Evolutionary conservation across 1,140 invertebrate species (phyloP).

Genomic region (Drosophila santomea): DNA sequence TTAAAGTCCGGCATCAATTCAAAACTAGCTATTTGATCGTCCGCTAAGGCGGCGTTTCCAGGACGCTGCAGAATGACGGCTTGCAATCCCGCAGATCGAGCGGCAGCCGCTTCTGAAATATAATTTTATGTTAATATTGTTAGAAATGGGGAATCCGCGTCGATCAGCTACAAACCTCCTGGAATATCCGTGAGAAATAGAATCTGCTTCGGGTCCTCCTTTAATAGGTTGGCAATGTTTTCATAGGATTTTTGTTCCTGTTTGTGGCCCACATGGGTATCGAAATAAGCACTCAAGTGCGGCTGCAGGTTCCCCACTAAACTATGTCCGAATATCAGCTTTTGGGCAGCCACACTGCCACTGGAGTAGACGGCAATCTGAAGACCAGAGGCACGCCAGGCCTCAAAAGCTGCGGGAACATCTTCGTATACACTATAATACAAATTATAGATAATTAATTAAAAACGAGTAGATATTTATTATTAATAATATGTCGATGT

Average conservation of each 20-base stretch:
- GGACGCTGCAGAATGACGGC: constrained; percentile 90
- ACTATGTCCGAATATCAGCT: constrained; percentile 93
- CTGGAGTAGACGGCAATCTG: constrained; percentile 96
- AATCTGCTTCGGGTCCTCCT: constrained; percentile 87
- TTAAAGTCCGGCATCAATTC: constrained; percentile 39
- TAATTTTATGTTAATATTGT: background rate
- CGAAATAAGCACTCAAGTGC: constrained; percentile 93
- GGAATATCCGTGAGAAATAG: constrained; percentile 94
- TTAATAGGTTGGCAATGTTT: constrained; percentile 90
- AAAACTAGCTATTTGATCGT: constrained; percentile 43
- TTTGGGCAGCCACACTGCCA: constrained; percentile 95
- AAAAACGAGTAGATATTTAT: no score
- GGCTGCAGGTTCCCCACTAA: constrained; percentile 90
- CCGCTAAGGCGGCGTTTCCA: constrained; percentile 88
- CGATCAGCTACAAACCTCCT: constrained; percentile 87
- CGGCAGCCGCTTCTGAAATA: constrained; percentile 91
- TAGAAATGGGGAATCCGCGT: no score
- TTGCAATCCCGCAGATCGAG: constrained; percentile 89
- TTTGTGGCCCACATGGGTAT: constrained; percentile 93
- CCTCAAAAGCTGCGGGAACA: constrained; percentile 90
- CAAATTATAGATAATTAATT: constrained; percentile 31
- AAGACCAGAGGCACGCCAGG: constrained; percentile 88
- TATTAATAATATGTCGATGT: no score
- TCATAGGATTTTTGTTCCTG: constrained; percentile 90
- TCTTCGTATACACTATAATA: constrained; percentile 92